A percentile compares a stretch with the other conserved stretches of the same genome.
These are phyloP conservation scores for Moxostoma hubbsi DNA, from an alignment of 2,797 vertebrate genomes.

Conservation along the genomic window DNA sequence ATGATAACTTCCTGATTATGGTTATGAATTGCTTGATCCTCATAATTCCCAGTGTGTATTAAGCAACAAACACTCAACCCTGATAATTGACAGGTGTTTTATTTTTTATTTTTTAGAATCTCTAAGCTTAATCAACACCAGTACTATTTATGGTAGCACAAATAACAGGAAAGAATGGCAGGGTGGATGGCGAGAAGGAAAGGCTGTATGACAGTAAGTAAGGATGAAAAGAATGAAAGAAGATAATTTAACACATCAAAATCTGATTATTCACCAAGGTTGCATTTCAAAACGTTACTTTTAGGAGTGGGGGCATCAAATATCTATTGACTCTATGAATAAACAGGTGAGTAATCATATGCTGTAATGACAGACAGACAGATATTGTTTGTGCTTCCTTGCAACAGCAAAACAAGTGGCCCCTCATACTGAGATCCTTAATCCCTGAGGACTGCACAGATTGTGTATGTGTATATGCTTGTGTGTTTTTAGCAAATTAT, in stretches of 20 bases:
- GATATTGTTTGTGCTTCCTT: background rate
- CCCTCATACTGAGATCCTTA: constrained; percentile 22
- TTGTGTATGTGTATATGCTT: constrained; percentile 34
- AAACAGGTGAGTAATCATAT: background rate
- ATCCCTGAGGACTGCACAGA: constrained; percentile 47
- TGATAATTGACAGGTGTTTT: too few relatives aligned
- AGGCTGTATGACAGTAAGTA: background rate
- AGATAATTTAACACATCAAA: background rate
- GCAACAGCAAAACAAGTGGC: background rate
- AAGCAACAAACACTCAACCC: background rate
- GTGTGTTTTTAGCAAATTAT: constrained; percentile 11
- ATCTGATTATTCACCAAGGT: background rate
- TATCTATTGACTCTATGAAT: background rate
- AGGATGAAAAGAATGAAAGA: too few relatives aligned
- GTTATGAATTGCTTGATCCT: background rate
- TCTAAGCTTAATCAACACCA: constrained; percentile 18
- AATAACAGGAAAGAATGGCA: background rate
- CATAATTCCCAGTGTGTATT: background rate
- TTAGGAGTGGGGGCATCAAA: background rate
- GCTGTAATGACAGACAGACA: too few relatives aligned
- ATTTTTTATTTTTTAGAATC: too few relatives aligned
- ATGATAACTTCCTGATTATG: too few relatives aligned
- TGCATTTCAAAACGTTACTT: background rate
- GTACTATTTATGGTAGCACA: background rate
- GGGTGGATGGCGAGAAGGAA: background rate